Percentiles rank a stretch among this genome's conserved stretches.
phyloP scores from a whole-genome alignment of 2,888 invertebrate species.

The Zaprionus bogoriensis region DNA sequence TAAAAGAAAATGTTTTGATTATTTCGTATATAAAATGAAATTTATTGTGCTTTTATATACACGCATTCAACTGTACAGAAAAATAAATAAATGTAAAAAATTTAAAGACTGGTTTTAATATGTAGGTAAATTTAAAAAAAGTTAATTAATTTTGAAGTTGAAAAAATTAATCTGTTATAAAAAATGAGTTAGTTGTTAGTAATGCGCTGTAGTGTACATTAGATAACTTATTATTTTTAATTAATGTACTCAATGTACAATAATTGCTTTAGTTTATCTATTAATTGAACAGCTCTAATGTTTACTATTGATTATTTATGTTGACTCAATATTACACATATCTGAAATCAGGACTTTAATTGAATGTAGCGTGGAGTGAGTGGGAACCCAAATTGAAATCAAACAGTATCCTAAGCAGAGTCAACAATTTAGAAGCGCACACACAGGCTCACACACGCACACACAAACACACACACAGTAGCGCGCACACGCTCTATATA shows the following conservation, averaged over 20 bases:
- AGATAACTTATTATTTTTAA: too few relatives aligned
- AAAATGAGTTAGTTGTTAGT: too few relatives aligned
- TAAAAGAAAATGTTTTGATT: not conserved
- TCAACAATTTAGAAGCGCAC: constrained; percentile 19
- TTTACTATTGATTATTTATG: too few relatives aligned
- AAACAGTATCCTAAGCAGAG: constrained; percentile 6
- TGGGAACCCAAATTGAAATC: constrained; percentile 19
- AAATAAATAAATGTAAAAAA: not conserved
- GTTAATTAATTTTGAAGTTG: too few relatives aligned
- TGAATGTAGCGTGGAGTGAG: not conserved
- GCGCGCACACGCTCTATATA: not conserved
- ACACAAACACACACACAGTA: not conserved
- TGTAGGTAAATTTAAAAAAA: not conserved
- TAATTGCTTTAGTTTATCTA: too few relatives aligned
- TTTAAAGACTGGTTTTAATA: not conserved
- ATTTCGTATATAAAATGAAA: not conserved
- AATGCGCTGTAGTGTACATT: too few relatives aligned
- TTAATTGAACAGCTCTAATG: too few relatives aligned
- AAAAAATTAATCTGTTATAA: too few relatives aligned
- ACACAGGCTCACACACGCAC: not conserved
- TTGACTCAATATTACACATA: too few relatives aligned
- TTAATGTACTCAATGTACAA: too few relatives aligned
- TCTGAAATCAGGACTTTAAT: not conserved
- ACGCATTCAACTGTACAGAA: not conserved
- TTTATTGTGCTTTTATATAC: not conserved